These are phyloP conservation scores for Neofelis nebulosa DNA, from an alignment of 2,113 vertebrate genomes.

Conservation along the genomic window DNA sequence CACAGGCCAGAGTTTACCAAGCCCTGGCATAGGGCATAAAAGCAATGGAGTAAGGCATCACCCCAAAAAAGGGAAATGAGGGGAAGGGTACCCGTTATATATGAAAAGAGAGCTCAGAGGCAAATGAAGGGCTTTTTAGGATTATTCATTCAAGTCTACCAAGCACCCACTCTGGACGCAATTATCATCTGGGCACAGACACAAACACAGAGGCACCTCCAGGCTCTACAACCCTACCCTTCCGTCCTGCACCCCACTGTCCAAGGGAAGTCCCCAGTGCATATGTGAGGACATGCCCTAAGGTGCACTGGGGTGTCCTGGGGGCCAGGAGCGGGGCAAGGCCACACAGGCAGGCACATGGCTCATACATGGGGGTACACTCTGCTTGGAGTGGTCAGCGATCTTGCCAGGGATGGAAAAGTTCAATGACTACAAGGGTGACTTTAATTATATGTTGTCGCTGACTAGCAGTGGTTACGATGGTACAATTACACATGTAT, in stretches of 20 bases:
- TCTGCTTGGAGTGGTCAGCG: constrained; percentile 60
- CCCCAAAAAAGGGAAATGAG: background rate
- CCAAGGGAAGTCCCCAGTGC: background rate
- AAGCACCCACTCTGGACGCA: no score
- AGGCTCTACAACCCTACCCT: background rate
- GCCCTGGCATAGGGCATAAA: no score
- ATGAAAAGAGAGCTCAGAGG: background rate
- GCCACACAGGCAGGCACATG: accelerated
- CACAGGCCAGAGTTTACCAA: background rate
- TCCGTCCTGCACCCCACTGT: accelerated
- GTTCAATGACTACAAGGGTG: constrained; percentile 74
- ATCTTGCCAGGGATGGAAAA: constrained; percentile 62
- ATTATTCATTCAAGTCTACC: background rate
- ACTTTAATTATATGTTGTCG: constrained; percentile 68
- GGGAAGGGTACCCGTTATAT: background rate
- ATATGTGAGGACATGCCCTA: accelerated
- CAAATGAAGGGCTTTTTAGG: background rate
- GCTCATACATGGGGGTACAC: background rate
- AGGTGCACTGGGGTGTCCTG: accelerated
- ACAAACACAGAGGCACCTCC: background rate
- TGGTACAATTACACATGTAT: constrained; percentile 65
- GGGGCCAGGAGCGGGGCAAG: background rate
- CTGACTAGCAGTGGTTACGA: constrained; percentile 70
- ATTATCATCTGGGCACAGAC: background rate
- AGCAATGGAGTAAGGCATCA: background rate